phyloP scores from a whole-genome alignment of 2,888 invertebrate genomes.

The Eurytoma adleriae region DNA sequence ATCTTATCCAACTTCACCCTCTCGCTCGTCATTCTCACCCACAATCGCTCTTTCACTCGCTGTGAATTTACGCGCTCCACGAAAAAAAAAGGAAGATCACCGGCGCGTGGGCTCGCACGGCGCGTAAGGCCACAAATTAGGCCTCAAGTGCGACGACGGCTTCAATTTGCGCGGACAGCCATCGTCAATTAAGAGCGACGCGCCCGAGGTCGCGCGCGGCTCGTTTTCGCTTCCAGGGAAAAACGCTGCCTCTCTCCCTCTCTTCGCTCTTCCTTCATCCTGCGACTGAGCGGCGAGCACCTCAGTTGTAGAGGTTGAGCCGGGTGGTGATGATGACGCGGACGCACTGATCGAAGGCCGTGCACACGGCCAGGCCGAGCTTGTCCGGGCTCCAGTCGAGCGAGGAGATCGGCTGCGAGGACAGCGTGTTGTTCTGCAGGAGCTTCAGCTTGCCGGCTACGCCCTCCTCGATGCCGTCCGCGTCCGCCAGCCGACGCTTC shows the following conservation, averaged over 20 bases:
- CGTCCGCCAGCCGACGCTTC: constrained; percentile 83
- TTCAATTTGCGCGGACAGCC: constrained; percentile 38
- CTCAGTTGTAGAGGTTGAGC: constrained; percentile 82
- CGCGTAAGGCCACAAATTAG: constrained; percentile 35
- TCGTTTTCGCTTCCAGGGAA: constrained; percentile 18
- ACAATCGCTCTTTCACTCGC: too few species aligned
- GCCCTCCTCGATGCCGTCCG: constrained; percentile 85
- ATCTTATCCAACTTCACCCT: too few species aligned
- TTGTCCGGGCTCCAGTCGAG: constrained; percentile 96
- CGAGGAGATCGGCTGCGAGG: constrained; percentile 91
- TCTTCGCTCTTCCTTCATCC: too few species aligned
- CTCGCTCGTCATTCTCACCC: too few species aligned
- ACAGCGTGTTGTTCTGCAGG: constrained; percentile 88
- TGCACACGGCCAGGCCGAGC: constrained; percentile 90
- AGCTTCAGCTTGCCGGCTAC: constrained; percentile 86
- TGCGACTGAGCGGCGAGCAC: too few species aligned
- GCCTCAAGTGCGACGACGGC: constrained; percentile 24
- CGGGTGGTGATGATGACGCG: constrained; percentile 93
- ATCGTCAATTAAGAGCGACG: constrained; percentile 40
- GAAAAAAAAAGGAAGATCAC: not conserved
- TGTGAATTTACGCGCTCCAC: too few species aligned
- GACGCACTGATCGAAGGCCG: constrained; percentile 94
- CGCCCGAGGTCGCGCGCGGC: not conserved
- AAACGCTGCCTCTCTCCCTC: not conserved
- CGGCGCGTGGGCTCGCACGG: constrained; percentile 11